Evolutionary conservation across 2,113 vertebrate species (phyloP).

Genomic region (Sturnus vulgaris): DNA sequence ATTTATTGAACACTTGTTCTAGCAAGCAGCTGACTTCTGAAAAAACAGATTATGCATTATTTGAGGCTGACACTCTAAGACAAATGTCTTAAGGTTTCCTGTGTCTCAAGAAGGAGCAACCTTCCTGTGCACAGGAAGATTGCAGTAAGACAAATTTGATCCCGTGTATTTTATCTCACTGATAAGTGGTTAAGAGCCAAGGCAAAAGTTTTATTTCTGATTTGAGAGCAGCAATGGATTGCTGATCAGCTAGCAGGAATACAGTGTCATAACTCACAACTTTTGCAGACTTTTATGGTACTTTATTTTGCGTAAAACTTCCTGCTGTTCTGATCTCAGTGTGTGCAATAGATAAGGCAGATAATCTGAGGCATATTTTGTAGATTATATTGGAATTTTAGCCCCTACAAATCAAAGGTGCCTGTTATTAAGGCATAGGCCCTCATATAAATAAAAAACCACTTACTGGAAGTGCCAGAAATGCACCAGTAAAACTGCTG

Average conservation of each 20-base stretch:
- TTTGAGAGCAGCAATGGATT: not conserved
- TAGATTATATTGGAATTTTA: not conserved
- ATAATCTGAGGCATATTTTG: not conserved
- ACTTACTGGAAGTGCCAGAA: not conserved
- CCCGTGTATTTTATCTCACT: not conserved
- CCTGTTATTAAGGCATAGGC: not conserved
- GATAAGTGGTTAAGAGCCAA: fast-evolving
- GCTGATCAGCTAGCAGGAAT: not conserved
- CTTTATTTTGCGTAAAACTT: not conserved
- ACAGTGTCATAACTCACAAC: fast-evolving
- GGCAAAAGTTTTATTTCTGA: not conserved
- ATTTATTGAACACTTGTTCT: not conserved
- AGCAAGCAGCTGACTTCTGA: not conserved
- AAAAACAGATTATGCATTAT: not conserved
- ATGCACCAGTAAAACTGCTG: not conserved
- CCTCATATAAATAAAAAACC: not conserved
- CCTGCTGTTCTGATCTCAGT: not conserved
- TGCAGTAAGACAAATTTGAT: fast-evolving
- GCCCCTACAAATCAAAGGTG: not conserved
- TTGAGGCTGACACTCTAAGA: not conserved
- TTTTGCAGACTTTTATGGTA: not conserved
- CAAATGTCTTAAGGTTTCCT: not conserved
- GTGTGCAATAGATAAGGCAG: not conserved
- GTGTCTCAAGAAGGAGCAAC: not conserved
- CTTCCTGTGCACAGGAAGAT: too few relatives aligned